Evolutionary conservation across 2,888 invertebrate species (phyloP).

Genomic region (Quadroppia sp.): DNA sequence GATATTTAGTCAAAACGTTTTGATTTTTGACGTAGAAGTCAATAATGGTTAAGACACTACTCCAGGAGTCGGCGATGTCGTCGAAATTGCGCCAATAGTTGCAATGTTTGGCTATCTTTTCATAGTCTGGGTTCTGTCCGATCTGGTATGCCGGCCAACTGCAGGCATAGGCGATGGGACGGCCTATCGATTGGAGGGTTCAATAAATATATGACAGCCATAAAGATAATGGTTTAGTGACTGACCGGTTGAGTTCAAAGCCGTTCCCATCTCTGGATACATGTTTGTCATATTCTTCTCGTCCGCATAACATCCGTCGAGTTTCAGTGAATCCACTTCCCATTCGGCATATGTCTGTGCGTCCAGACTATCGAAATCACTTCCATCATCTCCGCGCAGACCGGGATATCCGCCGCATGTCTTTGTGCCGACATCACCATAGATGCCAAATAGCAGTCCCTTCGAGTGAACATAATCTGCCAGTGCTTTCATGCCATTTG

Average conservation of each 20-base stretch:
- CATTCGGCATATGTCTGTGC: slow-evolving; percentile 89
- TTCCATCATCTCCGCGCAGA: neutral
- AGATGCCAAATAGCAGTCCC: slow-evolving; percentile 95
- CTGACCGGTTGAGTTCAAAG: slow-evolving; percentile 78
- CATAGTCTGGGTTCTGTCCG: slow-evolving; percentile 62
- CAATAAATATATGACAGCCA: neutral
- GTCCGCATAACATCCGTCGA: slow-evolving; percentile 90
- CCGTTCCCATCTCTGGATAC: slow-evolving; percentile 85
- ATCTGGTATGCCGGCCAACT: slow-evolving; percentile 98
- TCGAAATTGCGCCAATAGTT: slow-evolving; percentile 94
- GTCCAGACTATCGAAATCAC: slow-evolving; percentile 59
- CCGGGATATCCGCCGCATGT: slow-evolving; percentile 98
- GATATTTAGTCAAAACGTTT: slow-evolving; percentile 57
- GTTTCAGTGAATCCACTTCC: slow-evolving; percentile 90
- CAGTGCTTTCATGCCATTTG: slow-evolving; percentile 55
- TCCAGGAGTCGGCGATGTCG: slow-evolving; percentile 94
- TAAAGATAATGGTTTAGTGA: slow-evolving; percentile 51
- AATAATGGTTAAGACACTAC: slow-evolving; percentile 82
- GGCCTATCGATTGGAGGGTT: slow-evolving; percentile 1
- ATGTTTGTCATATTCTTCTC: slow-evolving; percentile 52
- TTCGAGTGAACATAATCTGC: slow-evolving; percentile 69
- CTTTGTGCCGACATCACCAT: slow-evolving; percentile 94
- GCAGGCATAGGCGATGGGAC: slow-evolving; percentile 57
- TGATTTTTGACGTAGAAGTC: slow-evolving; percentile 94
- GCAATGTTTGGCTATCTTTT: slow-evolving; percentile 77